These are phyloP conservation scores for Chrysolina americana DNA, from an alignment of 2,888 invertebrate genomes.

Conservation along the genomic window DNA sequence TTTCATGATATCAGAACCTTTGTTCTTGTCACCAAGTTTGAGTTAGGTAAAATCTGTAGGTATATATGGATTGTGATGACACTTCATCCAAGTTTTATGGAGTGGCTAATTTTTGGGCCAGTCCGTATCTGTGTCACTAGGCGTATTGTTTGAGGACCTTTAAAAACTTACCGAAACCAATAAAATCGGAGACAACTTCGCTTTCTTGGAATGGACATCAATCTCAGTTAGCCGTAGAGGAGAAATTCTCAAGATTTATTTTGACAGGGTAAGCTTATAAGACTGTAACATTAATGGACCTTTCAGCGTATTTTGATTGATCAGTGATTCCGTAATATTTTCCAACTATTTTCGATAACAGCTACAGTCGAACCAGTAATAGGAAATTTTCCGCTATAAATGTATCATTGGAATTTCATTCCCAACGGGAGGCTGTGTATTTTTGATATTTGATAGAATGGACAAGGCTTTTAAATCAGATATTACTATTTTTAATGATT, in stretches of 20 bases:
- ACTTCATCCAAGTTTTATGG: too few species aligned
- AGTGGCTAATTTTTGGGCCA: not conserved
- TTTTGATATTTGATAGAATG: too few species aligned
- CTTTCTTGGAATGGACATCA: conserved; percentile 21
- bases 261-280: conserved; percentile 33
- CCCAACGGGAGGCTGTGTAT: too few species aligned
- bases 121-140: not conserved
- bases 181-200: conserved; percentile 18
- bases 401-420: too few species aligned
- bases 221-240: conserved; percentile 21
- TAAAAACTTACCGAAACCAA: conserved; percentile 18
- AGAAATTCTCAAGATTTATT: conserved; percentile 32
- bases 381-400: too few species aligned
- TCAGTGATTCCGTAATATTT: conserved; percentile 28
- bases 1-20: too few species aligned
- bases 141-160: conserved; percentile 5
- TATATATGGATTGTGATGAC: too few species aligned
- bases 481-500: too few species aligned
- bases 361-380: too few species aligned
- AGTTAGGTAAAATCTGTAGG: too few species aligned
- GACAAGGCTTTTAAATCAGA: too few species aligned
- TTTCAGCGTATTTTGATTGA: conserved; percentile 39
- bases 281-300: conserved; percentile 41
- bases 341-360: not conserved
- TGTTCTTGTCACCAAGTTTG: too few species aligned